These are phyloP conservation scores for Lithobates sylvaticus DNA, from an alignment of 2,797 vertebrate genomes.

Conservation along the genomic window DNA sequence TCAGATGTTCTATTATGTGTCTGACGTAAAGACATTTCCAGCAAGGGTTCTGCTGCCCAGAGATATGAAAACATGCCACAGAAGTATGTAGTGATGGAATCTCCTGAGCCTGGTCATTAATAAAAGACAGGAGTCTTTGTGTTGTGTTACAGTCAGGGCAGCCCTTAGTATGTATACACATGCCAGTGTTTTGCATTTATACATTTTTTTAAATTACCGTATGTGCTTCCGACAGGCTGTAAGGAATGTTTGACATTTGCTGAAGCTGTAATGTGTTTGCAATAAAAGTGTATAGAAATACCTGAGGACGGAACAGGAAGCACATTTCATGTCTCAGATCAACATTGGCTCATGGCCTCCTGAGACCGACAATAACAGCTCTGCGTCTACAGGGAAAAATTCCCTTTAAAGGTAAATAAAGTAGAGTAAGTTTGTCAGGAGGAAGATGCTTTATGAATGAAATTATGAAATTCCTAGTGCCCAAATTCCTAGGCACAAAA, in stretches of 20 bases:
- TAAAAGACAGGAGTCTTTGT: not conserved
- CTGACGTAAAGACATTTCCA: not conserved
- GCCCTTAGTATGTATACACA: not conserved
- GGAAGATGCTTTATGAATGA: too few relatives aligned
- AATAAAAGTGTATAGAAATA: conserved; percentile 2
- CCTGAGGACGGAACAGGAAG: not conserved
- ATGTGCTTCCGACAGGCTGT: not conserved
- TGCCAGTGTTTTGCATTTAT: not conserved
- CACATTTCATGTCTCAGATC: not conserved
- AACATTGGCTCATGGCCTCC: not conserved
- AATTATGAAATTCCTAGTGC: too few relatives aligned
- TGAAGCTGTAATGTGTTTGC: not conserved
- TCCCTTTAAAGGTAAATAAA: not conserved
- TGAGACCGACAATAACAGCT: not conserved
- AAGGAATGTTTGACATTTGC: conserved; percentile 17
- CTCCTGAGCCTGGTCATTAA: not conserved
- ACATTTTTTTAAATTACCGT: not conserved
- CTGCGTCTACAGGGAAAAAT: not conserved
- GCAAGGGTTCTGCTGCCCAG: not conserved
- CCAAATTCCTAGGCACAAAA: too few relatives aligned
- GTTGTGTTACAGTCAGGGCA: conserved; percentile 10
- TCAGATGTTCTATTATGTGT: not conserved
- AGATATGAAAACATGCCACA: not conserved
- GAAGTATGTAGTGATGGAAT: conserved; percentile 29
- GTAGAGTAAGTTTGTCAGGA: too few relatives aligned